Percentiles rank a stretch among this genome's conserved stretches.
Evolutionary conservation across 2,113 vertebrate genomes (phyloP).

Genomic region (Percina caprodes): DNA sequence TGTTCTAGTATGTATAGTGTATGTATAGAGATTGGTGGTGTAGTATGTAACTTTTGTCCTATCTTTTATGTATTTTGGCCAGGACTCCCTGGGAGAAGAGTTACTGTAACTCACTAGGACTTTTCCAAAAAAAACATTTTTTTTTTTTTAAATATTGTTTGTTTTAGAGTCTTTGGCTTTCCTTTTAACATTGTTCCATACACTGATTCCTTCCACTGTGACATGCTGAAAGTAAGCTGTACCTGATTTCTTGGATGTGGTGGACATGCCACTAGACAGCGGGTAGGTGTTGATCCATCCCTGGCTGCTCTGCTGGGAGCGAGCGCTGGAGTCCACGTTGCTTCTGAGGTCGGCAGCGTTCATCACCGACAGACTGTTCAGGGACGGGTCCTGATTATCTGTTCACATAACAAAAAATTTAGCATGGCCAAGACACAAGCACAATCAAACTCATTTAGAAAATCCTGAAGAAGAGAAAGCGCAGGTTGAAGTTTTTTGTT

Average conservation of each 20-base stretch:
- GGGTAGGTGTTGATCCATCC: conserved; percentile 99
- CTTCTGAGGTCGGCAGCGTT: conserved; percentile 88
- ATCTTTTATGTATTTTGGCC: too few species aligned
- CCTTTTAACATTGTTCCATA: too few species aligned
- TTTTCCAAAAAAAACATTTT: too few species aligned
- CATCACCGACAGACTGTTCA: conserved; percentile 89
- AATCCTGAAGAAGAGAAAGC: not conserved
- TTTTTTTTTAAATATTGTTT: too few species aligned
- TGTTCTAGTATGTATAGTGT: too few species aligned
- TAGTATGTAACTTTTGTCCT: too few species aligned
- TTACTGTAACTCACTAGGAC: too few species aligned
- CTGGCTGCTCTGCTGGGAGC: conserved; percentile 92
- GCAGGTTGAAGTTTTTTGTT: not conserved
- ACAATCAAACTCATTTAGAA: not conserved
- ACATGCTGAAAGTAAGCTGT: not conserved
- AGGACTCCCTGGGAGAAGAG: too few species aligned
- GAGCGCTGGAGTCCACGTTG: conserved; percentile 92
- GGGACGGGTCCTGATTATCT: conserved; percentile 94
- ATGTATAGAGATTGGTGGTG: too few species aligned
- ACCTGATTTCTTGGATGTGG: conserved; percentile 99
- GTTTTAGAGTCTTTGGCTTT: too few species aligned
- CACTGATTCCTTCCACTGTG: too few species aligned
- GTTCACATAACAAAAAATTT: conserved; percentile 35
- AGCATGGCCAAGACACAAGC: conserved; percentile 3
- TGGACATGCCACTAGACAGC: conserved; percentile 97